Evolutionary conservation across 2,797 vertebrate genomes (phyloP).

Genomic region (Ficedula albicollis): DNA sequence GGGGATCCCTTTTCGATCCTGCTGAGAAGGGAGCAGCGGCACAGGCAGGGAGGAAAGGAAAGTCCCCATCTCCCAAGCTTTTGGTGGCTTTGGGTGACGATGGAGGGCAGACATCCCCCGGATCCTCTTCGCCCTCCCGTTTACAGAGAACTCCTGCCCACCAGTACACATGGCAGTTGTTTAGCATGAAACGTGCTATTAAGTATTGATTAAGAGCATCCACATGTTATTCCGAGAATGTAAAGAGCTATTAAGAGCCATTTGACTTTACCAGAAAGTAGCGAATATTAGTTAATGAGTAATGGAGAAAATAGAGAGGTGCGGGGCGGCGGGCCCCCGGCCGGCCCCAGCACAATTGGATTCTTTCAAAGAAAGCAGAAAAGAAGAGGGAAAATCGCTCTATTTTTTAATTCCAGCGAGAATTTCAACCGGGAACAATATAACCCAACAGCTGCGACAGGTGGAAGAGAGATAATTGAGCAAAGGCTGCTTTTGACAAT

Average conservation of each 20-base stretch:
- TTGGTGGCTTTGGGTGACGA: not conserved
- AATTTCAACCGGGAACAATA: constrained; percentile 17
- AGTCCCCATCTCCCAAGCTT: not conserved
- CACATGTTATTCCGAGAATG: constrained; percentile 56
- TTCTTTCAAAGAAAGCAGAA: constrained; percentile 25
- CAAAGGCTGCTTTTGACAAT: constrained; percentile 49
- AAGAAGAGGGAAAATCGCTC: not conserved
- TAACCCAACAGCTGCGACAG: constrained; percentile 17
- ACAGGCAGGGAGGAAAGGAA: not conserved
- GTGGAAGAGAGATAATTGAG: constrained; percentile 51
- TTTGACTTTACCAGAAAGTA: constrained; percentile 64
- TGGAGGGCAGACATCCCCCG: not conserved
- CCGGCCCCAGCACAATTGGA: not conserved
- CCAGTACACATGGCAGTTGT: not conserved
- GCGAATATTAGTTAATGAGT: constrained; percentile 58
- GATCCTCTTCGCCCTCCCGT: not conserved
- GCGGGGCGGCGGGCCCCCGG: not conserved
- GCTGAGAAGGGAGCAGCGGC: not conserved
- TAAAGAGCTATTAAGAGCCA: constrained; percentile 50
- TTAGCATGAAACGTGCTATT: constrained; percentile 28
- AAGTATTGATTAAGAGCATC: constrained; percentile 63
- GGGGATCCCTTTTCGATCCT: not conserved
- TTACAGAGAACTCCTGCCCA: not conserved
- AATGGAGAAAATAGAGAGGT: constrained; percentile 10
- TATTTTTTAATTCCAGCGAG: constrained; percentile 39